These are phyloP conservation scores for Clitarchus hookeri DNA, from an alignment of 2,888 invertebrate genomes.

Conservation along the genomic window DNA sequence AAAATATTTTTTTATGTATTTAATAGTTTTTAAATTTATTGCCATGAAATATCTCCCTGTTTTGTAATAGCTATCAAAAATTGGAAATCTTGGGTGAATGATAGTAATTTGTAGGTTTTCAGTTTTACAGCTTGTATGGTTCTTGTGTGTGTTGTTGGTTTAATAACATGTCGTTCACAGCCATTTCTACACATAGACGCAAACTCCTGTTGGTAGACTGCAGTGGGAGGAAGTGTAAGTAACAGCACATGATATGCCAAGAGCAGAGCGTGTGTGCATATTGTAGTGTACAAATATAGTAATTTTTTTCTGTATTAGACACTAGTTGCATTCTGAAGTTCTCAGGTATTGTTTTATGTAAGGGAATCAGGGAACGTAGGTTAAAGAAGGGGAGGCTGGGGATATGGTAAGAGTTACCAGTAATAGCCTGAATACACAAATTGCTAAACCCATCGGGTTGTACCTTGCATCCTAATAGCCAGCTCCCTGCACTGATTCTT, in stretches of 20 bases:
- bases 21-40: no score
- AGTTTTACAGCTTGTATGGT: no score
- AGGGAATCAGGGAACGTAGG: neutral
- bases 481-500: neutral
- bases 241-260: slow-evolving; percentile 14
- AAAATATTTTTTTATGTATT: no score
- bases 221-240: neutral
- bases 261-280: neutral
- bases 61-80: neutral
- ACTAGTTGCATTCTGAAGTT: neutral
- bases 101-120: neutral
- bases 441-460: neutral
- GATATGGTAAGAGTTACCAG: neutral
- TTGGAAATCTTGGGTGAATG: neutral
- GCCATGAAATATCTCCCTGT: neutral
- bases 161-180: neutral
- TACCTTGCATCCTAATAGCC: neutral
- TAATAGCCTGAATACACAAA: neutral
- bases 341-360: neutral
- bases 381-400: neutral
- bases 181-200: neutral
- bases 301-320: neutral
- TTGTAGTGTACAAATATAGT: no score
- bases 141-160: neutral
- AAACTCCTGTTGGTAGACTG: neutral